Percentiles rank a stretch among this genome's conserved stretches.
These are phyloP conservation scores for Candidula unifasciata DNA, from an alignment of 2,888 invertebrate genomes.

Conservation along the genomic window DNA sequence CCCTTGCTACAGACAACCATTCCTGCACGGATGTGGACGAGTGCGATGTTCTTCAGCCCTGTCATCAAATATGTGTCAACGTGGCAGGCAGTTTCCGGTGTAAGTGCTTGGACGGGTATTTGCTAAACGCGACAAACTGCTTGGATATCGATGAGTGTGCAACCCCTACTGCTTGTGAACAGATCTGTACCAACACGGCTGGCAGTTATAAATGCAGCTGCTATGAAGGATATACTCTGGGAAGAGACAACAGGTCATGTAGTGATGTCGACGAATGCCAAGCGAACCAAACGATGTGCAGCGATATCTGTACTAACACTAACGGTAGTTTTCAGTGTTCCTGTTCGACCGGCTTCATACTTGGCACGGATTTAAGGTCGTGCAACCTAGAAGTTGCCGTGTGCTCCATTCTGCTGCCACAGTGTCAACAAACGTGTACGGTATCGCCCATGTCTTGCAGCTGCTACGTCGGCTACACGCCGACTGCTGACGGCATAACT, in stretches of 20 bases:
- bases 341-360: neutral
- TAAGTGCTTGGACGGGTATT: too few species aligned
- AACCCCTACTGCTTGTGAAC: neutral
- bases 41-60: neutral
- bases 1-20: neutral
- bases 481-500: neutral
- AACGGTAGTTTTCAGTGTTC: neutral
- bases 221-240: neutral
- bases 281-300: neutral
- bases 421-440: too few species aligned
- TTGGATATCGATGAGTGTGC: neutral
- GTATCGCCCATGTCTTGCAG: neutral
- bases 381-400: too few species aligned
- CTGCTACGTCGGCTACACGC: neutral
- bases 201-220: slow-evolving; percentile 1
- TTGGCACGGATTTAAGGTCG: neutral
- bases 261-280: slow-evolving; percentile 5
- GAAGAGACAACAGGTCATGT: neutral
- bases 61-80: too few species aligned
- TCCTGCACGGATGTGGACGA: slow-evolving; percentile 11
- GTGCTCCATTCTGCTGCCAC: too few species aligned
- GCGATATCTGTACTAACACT: neutral
- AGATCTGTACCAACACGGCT: slow-evolving; percentile 11
- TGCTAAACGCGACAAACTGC: neutral
- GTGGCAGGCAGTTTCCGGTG: too few species aligned